Evolutionary conservation across 23 tunicate species (phyloP), one percentile per base, ranked within the genome.

Genomic region (Clavelina lepadiformis): DNA sequence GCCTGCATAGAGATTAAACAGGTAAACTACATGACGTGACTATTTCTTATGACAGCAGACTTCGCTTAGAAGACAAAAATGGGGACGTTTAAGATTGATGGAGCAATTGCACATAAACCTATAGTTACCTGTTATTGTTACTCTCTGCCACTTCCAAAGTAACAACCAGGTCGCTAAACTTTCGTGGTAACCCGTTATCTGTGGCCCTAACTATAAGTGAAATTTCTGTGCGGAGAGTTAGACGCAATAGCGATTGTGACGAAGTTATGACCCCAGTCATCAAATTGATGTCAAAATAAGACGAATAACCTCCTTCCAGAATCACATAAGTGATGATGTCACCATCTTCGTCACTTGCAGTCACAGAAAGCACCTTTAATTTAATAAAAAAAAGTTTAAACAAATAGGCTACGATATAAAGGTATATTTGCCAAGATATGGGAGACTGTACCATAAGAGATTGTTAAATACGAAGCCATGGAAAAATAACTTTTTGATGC

Each of bases 181-280:
- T 60, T 11, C 63, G 5, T 0, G 96, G 96, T 20, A 79, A 61
- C 0, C 96, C 96, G 56, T 74, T 63, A 68, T 88, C 96, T 0
- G 58, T 35, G 2, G 67, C 96, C n/a, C 32, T 38, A 1, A 88
- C 73, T 22, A 24, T 38, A 0, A 79, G 20, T 18, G 64, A 8
- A 21, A 88, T 31, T 23, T 15, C 6, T 8, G 78, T 27, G 6
- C 73, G 46, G 26, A 63, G 31, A 46, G 30, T 38, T 63, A 84
- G 28, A 29, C 25, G 38, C 2, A 45, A 31, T 13, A 66, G 15
- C 6, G 52, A 36, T 33, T 38, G 24, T 44, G 44, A 22, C 11
- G 57, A 49, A 4, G 61, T 11, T 22, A 80, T 31, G 3, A 18
- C 71, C 21, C 86, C 86, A 8, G 72, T 61, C 2, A 26, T 71